Conservation (phyloP, 2,113 vertebrate genomes). For the Psephotus haematonotus region DNA sequence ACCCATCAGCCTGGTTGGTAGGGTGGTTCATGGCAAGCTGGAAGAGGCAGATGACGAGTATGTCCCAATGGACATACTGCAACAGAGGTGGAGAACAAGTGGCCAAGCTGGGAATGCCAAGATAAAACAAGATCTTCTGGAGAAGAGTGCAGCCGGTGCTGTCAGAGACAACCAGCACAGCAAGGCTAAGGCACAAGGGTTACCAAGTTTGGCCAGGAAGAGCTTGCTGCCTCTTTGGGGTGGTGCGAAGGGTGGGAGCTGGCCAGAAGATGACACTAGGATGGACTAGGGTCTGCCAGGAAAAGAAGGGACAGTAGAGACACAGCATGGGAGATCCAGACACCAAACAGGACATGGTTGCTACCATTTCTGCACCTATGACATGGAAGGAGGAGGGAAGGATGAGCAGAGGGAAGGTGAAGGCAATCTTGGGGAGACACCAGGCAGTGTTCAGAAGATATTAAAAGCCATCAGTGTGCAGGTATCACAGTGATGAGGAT, state of each 20-base stretch:
- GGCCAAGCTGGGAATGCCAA: neutral
- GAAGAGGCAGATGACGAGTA: neutral
- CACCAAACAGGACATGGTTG: neutral
- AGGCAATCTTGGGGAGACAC: neutral
- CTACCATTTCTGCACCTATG: neutral
- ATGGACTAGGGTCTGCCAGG: neutral
- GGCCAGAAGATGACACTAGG: neutral
- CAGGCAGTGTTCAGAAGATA: neutral
- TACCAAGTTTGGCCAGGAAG: neutral
- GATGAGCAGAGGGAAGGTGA: neutral
- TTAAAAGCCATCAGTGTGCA: neutral
- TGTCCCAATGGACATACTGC: rapidly evolving
- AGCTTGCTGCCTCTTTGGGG: neutral
- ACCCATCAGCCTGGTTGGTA: neutral
- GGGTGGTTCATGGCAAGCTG: neutral
- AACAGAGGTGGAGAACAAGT: neutral
- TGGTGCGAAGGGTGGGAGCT: neutral
- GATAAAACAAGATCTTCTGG: neutral
- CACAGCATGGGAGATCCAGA: neutral
- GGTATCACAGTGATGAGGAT: neutral
- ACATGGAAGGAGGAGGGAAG: neutral
- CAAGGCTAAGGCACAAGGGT: neutral
- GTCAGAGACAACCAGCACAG: neutral
- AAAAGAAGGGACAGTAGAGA: neutral
- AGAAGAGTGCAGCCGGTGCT: neutral